A percentile compares a stretch with the other conserved stretches of the same genome.
phyloP scores from a whole-genome alignment of 2,797 vertebrate species.

The Hyperoplus immaculatus region DNA sequence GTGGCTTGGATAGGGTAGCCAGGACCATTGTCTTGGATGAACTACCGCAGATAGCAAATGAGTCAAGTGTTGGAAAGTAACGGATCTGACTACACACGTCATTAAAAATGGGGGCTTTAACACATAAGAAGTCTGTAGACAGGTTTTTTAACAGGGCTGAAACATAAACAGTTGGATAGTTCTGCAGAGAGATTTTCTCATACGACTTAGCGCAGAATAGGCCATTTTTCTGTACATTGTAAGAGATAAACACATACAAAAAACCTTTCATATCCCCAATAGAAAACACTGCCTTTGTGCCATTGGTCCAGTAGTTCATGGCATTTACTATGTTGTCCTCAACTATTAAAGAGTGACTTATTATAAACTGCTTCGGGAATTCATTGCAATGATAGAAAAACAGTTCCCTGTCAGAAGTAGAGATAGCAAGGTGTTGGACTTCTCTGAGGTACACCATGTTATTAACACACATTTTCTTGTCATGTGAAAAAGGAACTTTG shows the following conservation, averaged over 20 bases:
- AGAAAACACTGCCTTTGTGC: conserved; percentile 70
- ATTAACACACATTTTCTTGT: background rate
- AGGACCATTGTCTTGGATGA: conserved; percentile 9
- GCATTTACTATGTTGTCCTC: background rate
- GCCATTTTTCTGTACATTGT: conserved; percentile 6
- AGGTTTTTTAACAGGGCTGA: background rate
- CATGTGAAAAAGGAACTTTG: accelerated
- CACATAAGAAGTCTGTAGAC: background rate
- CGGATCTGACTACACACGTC: background rate
- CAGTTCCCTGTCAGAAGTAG: background rate
- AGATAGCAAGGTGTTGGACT: background rate
- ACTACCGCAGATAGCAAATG: background rate
- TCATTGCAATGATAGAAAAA: background rate
- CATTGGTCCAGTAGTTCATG: conserved; percentile 63
- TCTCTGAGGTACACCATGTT: conserved; percentile 25
- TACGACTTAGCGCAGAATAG: background rate
- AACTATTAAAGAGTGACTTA: background rate
- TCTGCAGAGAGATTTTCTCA: accelerated
- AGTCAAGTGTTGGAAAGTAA: background rate
- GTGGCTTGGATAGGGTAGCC: accelerated
- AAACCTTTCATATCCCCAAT: conserved; percentile 69
- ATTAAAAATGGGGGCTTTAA: background rate
- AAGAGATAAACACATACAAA: conserved; percentile 63
- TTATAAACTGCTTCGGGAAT: accelerated
- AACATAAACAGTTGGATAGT: background rate